A percentile compares a stretch with the other conserved stretches of the same genome.
Evolutionary conservation across 2,113 vertebrate genomes (phyloP).

Genomic region (Sisor rabdophorus): DNA sequence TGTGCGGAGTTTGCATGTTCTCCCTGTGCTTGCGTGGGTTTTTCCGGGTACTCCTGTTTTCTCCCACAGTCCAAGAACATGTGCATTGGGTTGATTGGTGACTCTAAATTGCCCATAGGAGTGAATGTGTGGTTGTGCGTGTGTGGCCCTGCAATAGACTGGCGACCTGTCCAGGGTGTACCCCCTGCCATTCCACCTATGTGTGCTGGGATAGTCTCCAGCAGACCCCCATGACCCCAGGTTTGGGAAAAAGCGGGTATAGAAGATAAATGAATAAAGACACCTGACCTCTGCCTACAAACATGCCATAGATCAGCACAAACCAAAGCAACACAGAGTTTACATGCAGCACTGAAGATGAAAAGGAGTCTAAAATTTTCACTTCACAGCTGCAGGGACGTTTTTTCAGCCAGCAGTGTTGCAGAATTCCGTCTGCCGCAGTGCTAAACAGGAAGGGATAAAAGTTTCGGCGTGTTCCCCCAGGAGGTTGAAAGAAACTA

Average conservation of each 20-base stretch:
- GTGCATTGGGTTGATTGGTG: too few species aligned
- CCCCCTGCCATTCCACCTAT: too few species aligned
- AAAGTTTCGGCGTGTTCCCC: conserved; percentile 25
- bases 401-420: background rate
- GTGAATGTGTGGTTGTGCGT: too few species aligned
- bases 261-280: conserved; percentile 14
- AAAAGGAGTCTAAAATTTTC: background rate
- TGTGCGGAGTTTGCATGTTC: too few species aligned
- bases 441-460: conserved; percentile 21
- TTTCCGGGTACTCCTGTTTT: too few species aligned
- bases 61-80: too few species aligned
- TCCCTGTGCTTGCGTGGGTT: too few species aligned
- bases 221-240: background rate
- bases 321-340: background rate
- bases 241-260: too few species aligned
- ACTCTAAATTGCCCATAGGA: too few species aligned
- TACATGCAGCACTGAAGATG: background rate
- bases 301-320: background rate
- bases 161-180: too few species aligned
- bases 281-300: background rate
- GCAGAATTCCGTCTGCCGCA: background rate
- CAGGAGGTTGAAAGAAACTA: conserved; percentile 45
- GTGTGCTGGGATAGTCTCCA: conserved; percentile 23
- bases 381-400: background rate
- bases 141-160: too few species aligned